Conservation (phyloP, 2,797 vertebrate genomes). For the Anguilla marmorata region DNA sequence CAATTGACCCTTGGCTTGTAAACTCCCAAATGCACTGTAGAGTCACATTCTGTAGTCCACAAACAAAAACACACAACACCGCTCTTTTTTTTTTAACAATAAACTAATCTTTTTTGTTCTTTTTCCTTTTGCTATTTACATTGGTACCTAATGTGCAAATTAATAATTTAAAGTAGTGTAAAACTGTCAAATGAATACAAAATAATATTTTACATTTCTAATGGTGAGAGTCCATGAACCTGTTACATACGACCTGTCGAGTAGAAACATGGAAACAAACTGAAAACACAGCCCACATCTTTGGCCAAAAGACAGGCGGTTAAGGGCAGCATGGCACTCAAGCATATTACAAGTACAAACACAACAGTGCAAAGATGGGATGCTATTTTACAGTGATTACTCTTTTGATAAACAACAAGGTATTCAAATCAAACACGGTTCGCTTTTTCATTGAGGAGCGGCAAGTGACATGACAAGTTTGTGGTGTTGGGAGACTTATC, state of each 20-base stretch:
- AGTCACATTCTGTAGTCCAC: conserved; percentile 66
- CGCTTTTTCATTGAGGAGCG: not conserved
- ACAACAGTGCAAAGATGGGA: not conserved
- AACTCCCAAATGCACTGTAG: conserved; percentile 62
- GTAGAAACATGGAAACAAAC: conserved; percentile 69
- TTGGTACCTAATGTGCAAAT: conserved; percentile 84
- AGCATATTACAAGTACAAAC: conserved; percentile 63
- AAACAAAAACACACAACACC: conserved; percentile 74
- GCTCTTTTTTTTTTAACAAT: conserved; percentile 76
- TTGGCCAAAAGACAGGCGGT: conserved; percentile 71
- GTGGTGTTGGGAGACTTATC: not conserved
- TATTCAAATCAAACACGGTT: not conserved
- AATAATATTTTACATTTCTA: conserved; percentile 75
- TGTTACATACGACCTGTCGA: conserved; percentile 63
- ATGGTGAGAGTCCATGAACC: conserved; percentile 71
- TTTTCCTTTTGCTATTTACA: conserved; percentile 72
- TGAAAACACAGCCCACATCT: conserved; percentile 75
- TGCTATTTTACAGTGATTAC: not conserved
- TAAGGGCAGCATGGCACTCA: conserved; percentile 67
- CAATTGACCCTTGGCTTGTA: conserved; percentile 76
- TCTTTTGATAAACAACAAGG: not conserved
- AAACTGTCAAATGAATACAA: conserved; percentile 79
- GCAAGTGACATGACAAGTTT: not conserved
- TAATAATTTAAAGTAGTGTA: conserved; percentile 78
- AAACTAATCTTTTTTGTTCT: conserved; percentile 74